Evolutionary conservation across 2,113 vertebrate genomes (phyloP).

Genomic region (Perccottus glenii): DNA sequence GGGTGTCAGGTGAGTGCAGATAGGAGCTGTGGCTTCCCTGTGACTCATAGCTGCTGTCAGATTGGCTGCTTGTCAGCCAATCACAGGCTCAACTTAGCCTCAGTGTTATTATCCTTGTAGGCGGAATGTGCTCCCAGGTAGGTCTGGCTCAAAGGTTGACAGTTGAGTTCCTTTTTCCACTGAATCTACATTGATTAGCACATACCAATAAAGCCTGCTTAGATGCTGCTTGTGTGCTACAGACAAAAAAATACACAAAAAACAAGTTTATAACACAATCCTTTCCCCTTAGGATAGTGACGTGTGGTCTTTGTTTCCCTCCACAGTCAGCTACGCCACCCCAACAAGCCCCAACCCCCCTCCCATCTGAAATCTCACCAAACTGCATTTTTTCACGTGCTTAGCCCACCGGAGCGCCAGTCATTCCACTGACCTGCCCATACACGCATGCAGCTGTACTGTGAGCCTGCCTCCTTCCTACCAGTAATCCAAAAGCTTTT

Average conservation of each 20-base stretch:
- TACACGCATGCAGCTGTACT: slow-evolving; percentile 74
- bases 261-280: background rate
- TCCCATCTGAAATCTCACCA: slow-evolving; percentile 77
- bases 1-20: slow-evolving; percentile 68
- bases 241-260: background rate
- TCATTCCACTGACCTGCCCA: slow-evolving; percentile 76
- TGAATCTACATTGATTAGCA: background rate
- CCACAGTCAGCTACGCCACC: slow-evolving; percentile 37
- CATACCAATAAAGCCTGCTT: background rate
- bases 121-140: slow-evolving; percentile 49
- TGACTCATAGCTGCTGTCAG: slow-evolving; percentile 42
- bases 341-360: slow-evolving; percentile 34
- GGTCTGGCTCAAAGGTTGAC: slow-evolving; percentile 29
- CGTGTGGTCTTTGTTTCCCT: slow-evolving; percentile 58
- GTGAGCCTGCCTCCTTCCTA: slow-evolving; percentile 52
- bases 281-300: slow-evolving; percentile 26
- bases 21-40: slow-evolving; percentile 56
- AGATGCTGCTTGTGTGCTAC: background rate
- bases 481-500: slow-evolving; percentile 71
- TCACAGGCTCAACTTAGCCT: slow-evolving; percentile 31
- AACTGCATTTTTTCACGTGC: slow-evolving; percentile 78
- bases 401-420: slow-evolving; percentile 77
- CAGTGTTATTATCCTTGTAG: slow-evolving; percentile 49
- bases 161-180: slow-evolving; percentile 19
- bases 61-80: slow-evolving; percentile 75